Base-by-base conservation (phyloP, 2,888 invertebrate genomes). In the Leucophenga montana region DNA sequence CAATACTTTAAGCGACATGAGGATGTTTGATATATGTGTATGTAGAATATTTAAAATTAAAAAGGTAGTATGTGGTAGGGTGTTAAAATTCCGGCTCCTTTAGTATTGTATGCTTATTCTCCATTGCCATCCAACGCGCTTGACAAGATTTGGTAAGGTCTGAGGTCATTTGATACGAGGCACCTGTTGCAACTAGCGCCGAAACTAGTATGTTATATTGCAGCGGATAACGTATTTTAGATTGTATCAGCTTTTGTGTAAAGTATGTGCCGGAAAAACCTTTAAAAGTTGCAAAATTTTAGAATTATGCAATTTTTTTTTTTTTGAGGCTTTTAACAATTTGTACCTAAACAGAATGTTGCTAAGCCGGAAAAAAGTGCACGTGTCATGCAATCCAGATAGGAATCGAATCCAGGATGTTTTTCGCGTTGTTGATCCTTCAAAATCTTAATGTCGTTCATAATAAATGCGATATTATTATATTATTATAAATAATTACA, bases 321-420 rank as follows among this genome's bases (percentile, higher is more conserved):
- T 16, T 50, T 16, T 13, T 48, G n/a, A n/a, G 27, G 39, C 39
- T 39, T 39, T 5, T 39, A 3, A 4, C 3, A 18, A 16, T 50
- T 11, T 76, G 18, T 74, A 90, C 90, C 86, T 66, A 90, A 79
- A 69, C 89, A 87, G 78, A 89, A 89, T 3, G 88, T 79, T n/a
- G 89, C 87, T 39, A 90, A 67, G 13, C 90, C 90, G 1, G 88
- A 86, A 67, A 90, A 88, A 3, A 90, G 80, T 0, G 89, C 83
- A 71, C 90, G 84, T 46, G 89, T 88, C 89, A 90, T 90, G 73
- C 90, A 90, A 77, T 90, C 88, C 56, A 90, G 75, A 73, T 90
- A 90, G 1, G 86, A 86, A 78, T 88, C 89, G 73, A 89, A 89
- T 20, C 88, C 89, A 4, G 90, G 90, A 81, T 89, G 89, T 71